Evolutionary conservation across 2,888 invertebrate species (phyloP).

Genomic region (Drosophila imparisetae): DNA sequence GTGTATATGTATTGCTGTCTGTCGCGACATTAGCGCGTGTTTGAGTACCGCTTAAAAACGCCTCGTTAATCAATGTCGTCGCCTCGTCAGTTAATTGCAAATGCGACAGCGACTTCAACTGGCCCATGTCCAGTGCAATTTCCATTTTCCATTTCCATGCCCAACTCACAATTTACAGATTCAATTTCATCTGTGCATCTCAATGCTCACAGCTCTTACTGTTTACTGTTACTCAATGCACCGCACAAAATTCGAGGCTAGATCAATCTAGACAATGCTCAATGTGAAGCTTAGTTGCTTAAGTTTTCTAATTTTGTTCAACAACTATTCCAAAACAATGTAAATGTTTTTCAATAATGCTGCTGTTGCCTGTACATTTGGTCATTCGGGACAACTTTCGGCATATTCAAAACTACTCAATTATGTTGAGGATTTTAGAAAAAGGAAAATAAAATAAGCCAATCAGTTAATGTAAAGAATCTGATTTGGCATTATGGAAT

Average conservation of each 20-base stretch:
- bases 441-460: no score
- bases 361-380: not conserved
- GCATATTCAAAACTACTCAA: not conserved
- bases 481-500: not conserved
- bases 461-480: not conserved
- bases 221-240: constrained; percentile 14
- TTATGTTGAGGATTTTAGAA: no score
- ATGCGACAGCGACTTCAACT: constrained; percentile 28
- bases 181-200: constrained; percentile 29
- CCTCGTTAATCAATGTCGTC: constrained; percentile 78
- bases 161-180: constrained; percentile 10
- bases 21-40: constrained; percentile 62
- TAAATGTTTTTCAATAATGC: not conserved
- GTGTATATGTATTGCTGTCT: constrained; percentile 26
- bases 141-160: constrained; percentile 27
- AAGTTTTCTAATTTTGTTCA: not conserved
- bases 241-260: not conserved
- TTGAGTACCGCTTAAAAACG: constrained; percentile 70
- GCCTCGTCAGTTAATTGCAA: constrained; percentile 47
- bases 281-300: not conserved
- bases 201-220: constrained; percentile 7
- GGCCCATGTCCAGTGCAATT: constrained; percentile 30
- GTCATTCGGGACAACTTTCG: no score
- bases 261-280: not conserved
- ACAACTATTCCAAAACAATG: not conserved